These are phyloP conservation scores for Mus caroli DNA, from an alignment of 2,797 vertebrate genomes.

Conservation along the genomic window DNA sequence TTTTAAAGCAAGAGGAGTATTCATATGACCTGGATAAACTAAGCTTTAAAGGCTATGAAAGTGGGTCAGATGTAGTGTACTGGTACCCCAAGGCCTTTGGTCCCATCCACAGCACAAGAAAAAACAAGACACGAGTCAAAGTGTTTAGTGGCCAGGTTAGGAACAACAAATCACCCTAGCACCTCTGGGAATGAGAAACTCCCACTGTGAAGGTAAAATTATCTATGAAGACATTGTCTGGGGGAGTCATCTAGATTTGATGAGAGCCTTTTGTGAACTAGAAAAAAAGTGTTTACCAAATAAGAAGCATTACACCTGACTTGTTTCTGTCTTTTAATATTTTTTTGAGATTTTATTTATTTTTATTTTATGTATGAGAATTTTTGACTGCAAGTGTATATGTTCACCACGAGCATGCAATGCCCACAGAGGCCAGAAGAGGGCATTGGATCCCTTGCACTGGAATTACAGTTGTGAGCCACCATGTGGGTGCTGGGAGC, in stretches of 20 bases:
- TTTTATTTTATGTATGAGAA: background rate
- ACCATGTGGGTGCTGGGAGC: background rate
- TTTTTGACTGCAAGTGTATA: background rate
- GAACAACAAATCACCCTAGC: background rate
- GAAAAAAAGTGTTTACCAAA: background rate
- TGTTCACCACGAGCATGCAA: background rate
- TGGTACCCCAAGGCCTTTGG: background rate
- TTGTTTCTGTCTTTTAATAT: background rate
- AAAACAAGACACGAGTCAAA: background rate
- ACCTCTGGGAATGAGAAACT: background rate
- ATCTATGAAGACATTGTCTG: conserved; percentile 1
- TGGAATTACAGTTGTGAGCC: background rate
- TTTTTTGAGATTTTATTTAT: background rate
- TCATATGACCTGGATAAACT: background rate
- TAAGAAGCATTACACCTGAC: background rate
- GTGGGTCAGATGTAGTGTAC: background rate
- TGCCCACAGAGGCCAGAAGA: background rate
- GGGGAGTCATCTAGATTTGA: background rate
- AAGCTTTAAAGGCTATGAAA: background rate
- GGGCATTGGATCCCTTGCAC: background rate
- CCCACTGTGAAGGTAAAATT: background rate
- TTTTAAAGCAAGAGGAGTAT: background rate
- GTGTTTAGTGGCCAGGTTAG: background rate
- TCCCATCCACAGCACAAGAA: no score
- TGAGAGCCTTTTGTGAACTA: background rate